These are phyloP conservation scores for Adoxophyes honmai DNA, from an alignment of 1,140 invertebrate genomes.

Conservation along the genomic window DNA sequence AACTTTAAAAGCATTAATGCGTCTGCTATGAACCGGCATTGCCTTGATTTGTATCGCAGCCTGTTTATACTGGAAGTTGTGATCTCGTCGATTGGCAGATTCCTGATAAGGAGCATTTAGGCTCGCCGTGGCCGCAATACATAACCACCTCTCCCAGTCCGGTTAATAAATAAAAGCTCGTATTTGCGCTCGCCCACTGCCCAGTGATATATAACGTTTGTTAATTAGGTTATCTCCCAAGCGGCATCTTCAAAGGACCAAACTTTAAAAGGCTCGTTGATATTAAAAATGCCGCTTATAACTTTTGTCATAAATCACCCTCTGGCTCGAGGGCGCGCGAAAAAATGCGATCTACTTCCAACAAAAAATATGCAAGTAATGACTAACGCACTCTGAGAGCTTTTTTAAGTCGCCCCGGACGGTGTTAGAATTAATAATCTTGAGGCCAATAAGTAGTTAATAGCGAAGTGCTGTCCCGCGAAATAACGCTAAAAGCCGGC, in stretches of 20 bases:
- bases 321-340: constrained; percentile 60
- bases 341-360: constrained; percentile 55
- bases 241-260: constrained; percentile 68
- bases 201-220: constrained; percentile 70
- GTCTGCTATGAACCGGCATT: neutral
- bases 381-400: constrained; percentile 66
- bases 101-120: constrained; percentile 60
- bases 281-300: constrained; percentile 73
- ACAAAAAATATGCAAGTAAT: constrained; percentile 77
- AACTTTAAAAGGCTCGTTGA: constrained; percentile 68
- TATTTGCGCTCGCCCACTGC: constrained; percentile 57
- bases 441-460: constrained; percentile 27
- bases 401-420: constrained; percentile 61
- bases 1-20: too few relatives aligned
- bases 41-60: constrained; percentile 19
- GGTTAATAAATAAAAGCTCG: constrained; percentile 57
- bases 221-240: constrained; percentile 73
- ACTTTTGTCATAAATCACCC: constrained; percentile 75
- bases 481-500: constrained; percentile 4
- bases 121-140: constrained; percentile 27
- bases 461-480: constrained; percentile 37
- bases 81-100: constrained; percentile 44
- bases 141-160: constrained; percentile 36
- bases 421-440: constrained; percentile 68
- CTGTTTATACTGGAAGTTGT: constrained; percentile 38